These are phyloP conservation scores for Eupithecia inturbata DNA, from an alignment of 2,888 invertebrate genomes.

Conservation along the genomic window DNA sequence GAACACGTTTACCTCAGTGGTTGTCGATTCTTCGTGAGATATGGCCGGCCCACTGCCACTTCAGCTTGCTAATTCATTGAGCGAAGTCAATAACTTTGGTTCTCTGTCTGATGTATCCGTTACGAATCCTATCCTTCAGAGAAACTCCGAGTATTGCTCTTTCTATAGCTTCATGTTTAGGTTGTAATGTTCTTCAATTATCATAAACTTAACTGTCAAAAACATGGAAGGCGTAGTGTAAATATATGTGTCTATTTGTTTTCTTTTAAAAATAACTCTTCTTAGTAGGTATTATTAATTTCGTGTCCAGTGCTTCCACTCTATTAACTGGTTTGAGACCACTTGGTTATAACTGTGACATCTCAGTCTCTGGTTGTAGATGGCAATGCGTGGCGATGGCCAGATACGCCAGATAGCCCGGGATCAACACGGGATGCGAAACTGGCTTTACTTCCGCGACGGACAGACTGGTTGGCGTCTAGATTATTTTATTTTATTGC, in stretches of 20 bases:
- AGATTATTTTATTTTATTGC: conserved; percentile 6
- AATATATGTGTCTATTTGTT: neutral
- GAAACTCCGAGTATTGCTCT: too few species aligned
- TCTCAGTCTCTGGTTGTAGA: neutral
- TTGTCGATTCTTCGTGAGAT: too few species aligned
- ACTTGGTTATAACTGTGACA: neutral
- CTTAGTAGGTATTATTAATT: neutral
- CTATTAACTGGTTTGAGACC: neutral
- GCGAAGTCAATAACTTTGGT: too few species aligned
- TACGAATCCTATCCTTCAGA: too few species aligned
- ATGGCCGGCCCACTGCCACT: too few species aligned
- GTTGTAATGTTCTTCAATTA: too few species aligned
- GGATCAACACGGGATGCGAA: neutral
- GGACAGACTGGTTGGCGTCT: conserved; percentile 7
- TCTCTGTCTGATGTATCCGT: too few species aligned
- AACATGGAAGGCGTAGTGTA: neutral
- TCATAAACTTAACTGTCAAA: too few species aligned
- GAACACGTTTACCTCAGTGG: too few species aligned
- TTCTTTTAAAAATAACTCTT: neutral
- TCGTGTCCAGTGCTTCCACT: neutral
- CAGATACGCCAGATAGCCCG: neutral
- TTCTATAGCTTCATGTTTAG: too few species aligned
- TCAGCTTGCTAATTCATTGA: too few species aligned
- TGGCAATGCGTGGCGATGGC: conserved; percentile 4
- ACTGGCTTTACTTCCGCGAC: conserved; percentile 4